Conservation (phyloP, 2,113 vertebrate genomes). For the Mormyrus lacerda region DNA sequence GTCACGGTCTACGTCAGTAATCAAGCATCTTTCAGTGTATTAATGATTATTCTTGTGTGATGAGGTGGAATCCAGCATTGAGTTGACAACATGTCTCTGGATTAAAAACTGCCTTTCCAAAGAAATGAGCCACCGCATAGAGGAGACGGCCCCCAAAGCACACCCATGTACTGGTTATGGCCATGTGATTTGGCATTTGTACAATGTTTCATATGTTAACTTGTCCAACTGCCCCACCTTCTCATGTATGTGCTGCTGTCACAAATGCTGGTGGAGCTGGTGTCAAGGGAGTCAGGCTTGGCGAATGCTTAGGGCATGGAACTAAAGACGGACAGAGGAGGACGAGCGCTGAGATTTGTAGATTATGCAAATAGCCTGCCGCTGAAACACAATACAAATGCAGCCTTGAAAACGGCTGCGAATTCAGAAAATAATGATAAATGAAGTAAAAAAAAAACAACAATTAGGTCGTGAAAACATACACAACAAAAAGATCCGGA, state of each 20-base stretch:
- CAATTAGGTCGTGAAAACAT: no score
- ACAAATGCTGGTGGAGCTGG: not conserved
- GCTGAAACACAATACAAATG: no score
- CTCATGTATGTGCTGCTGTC: not conserved
- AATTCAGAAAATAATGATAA: no score
- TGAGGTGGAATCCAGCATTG: not conserved
- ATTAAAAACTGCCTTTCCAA: not conserved
- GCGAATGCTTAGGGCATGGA: not conserved
- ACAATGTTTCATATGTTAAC: conserved; percentile 36
- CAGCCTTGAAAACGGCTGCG: no score
- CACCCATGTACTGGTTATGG: not conserved
- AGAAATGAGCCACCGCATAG: not conserved
- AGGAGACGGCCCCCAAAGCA: not conserved
- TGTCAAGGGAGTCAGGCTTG: not conserved
- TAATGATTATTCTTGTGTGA: not conserved
- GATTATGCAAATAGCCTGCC: no score
- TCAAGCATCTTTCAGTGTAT: not conserved
- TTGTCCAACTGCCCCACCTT: not conserved
- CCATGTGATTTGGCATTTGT: conserved; percentile 56
- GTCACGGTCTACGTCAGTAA: not conserved
- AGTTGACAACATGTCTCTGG: not conserved
- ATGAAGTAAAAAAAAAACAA: no score
- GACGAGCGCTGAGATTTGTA: no score
- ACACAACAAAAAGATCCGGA: no score
- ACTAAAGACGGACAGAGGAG: not conserved